Conservation (phyloP, 1,140 invertebrate genomes). For the Cyclargus thomasi region DNA sequence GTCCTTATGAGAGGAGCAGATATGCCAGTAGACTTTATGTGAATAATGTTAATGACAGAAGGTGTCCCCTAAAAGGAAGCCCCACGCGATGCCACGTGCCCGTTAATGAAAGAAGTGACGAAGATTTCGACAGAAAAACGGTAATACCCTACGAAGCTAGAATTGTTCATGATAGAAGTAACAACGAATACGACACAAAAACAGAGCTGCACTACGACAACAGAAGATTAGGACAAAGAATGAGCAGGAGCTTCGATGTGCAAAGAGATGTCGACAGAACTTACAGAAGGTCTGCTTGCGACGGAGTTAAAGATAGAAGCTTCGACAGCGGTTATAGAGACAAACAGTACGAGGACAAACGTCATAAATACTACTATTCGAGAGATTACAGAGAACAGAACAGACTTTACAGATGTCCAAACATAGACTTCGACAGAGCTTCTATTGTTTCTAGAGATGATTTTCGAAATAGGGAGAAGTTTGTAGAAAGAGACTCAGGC, state of each 20-base stretch:
- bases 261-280: constrained; percentile 38
- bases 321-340: constrained; percentile 39
- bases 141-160: constrained; percentile 43
- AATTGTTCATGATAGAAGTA: constrained; percentile 31
- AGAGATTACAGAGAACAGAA: constrained; percentile 29
- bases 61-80: constrained; percentile 34
- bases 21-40: constrained; percentile 51
- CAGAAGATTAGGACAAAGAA: constrained; percentile 45
- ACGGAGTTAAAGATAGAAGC: constrained; percentile 38
- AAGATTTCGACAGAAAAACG: constrained; percentile 37
- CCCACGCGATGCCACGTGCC: constrained; percentile 37
- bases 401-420: constrained; percentile 34
- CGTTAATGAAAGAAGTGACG: constrained; percentile 31
- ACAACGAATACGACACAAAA: constrained; percentile 38
- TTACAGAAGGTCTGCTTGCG: constrained; percentile 42
- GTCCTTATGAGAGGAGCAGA: constrained; percentile 38
- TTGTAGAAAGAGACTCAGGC: constrained; percentile 55
- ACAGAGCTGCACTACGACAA: constrained; percentile 41
- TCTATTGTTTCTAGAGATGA: constrained; percentile 54
- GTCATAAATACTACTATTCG: constrained; percentile 30
- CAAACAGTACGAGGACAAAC: constrained; percentile 39
- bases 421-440: constrained; percentile 41
- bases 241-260: constrained; percentile 55
- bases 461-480: constrained; percentile 45
- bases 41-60: constrained; percentile 26